Conservation (phyloP, 1,140 invertebrate genomes). For the Thaumatotibia leucotreta region DNA sequence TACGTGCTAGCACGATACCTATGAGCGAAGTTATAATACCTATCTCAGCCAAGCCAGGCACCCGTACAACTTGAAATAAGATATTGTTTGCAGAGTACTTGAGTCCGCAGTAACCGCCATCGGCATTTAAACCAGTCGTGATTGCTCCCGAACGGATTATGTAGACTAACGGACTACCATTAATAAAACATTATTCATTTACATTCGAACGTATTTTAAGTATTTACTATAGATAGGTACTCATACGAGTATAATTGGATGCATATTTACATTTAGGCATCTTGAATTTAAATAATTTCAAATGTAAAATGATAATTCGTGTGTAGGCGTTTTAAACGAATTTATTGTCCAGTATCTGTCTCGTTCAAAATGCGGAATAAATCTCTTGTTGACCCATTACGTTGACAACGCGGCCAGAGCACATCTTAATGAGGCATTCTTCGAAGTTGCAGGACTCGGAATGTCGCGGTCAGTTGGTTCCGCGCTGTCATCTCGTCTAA, state of each 20-base stretch:
- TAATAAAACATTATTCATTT: neutral
- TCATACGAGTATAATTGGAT: neutral
- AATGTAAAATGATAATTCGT: neutral
- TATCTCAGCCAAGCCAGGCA: neutral
- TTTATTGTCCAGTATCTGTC: neutral
- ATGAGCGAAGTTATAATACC: neutral
- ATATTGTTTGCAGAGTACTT: constrained; percentile 33
- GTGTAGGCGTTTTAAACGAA: neutral
- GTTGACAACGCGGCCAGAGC: constrained; percentile 14
- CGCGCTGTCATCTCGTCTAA: constrained; percentile 39
- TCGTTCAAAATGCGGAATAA: constrained; percentile 10
- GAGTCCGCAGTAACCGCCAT: neutral
- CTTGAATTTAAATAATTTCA: neutral
- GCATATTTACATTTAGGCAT: neutral
- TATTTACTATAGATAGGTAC: neutral
- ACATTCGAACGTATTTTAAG: neutral
- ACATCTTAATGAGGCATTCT: constrained; percentile 24
- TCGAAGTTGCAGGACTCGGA: constrained; percentile 28
- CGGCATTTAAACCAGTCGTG: neutral
- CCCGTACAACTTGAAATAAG: constrained; percentile 22
- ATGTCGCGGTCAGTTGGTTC: constrained; percentile 37
- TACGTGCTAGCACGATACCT: too few species aligned
- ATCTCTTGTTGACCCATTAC: neutral
- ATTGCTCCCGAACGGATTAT: neutral
- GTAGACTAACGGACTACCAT: neutral